phyloP scores from a whole-genome alignment of 2,113 vertebrate species.

The Thunnus thynnus region DNA sequence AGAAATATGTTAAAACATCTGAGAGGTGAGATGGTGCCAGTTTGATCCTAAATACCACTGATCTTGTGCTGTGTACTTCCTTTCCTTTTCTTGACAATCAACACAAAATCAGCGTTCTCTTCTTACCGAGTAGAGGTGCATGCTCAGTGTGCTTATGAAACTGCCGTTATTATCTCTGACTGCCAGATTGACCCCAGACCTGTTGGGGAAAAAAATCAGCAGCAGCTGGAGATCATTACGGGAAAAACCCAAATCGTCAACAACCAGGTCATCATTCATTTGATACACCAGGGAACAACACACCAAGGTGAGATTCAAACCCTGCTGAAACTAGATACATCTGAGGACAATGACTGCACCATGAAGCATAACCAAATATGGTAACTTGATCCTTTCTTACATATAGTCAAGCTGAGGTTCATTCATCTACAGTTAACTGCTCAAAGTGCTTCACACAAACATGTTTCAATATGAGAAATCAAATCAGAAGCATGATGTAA shows the following conservation, averaged over 20 bases:
- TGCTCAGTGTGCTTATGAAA: conserved; percentile 82
- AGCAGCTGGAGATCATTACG: neutral
- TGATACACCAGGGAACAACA: conserved; percentile 35
- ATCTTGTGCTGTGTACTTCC: neutral
- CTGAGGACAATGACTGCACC: conserved; percentile 1
- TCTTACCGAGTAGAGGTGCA: conserved; percentile 76
- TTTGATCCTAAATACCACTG: neutral
- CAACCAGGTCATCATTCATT: conserved; percentile 51
- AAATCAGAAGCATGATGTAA: no score
- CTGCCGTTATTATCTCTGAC: conserved; percentile 80
- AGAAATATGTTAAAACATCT: neutral
- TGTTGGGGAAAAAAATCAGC: conserved; percentile 42
- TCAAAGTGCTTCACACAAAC: neutral
- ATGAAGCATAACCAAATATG: neutral
- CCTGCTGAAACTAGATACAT: conserved; percentile 19
- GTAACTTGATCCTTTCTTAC: conserved; percentile 12
- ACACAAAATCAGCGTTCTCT: neutral
- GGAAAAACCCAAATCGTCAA: conserved; percentile 8
- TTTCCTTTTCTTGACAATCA: neutral
- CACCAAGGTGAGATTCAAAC: conserved; percentile 16
- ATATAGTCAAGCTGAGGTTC: neutral
- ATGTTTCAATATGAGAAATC: neutral
- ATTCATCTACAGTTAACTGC: neutral
- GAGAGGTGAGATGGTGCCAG: neutral
- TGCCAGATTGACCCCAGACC: conserved; percentile 73